Evolutionary conservation across 2,888 invertebrate species (phyloP).

Genomic region (Selenia dentaria): DNA sequence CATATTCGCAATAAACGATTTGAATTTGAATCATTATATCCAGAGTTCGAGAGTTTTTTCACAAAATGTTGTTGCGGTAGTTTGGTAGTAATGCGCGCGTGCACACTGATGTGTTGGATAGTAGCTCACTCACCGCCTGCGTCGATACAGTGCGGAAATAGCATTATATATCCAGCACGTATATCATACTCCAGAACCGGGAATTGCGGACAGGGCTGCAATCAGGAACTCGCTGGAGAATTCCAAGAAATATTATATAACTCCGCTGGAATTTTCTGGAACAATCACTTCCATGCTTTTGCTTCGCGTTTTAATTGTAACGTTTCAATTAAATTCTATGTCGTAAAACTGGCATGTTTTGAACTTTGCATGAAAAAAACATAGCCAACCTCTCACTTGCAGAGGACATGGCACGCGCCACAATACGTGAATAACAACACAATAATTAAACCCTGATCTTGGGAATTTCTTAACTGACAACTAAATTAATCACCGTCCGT

Average conservation of each 20-base stretch:
- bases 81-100: not conserved
- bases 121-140: conserved; percentile 23
- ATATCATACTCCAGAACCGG: conserved; percentile 76
- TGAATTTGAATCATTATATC: too few relatives aligned
- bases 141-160: conserved; percentile 60
- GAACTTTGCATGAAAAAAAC: too few relatives aligned
- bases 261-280: too few relatives aligned
- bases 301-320: too few relatives aligned
- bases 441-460: conserved; percentile 26
- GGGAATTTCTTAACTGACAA: conserved; percentile 44
- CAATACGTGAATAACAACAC: conserved; percentile 16
- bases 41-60: too few relatives aligned
- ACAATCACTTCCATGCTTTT: too few relatives aligned
- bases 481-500: conserved; percentile 60
- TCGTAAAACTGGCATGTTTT: too few relatives aligned
- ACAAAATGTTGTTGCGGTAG: too few relatives aligned
- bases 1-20: too few relatives aligned
- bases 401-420: conserved; percentile 19
- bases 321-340: too few relatives aligned
- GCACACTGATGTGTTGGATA: conserved; percentile 4
- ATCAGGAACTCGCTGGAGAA: conserved; percentile 55
- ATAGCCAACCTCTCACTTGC: not conserved
- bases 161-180: conserved; percentile 37
- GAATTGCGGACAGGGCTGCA: conserved; percentile 62
- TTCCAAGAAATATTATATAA: conserved; percentile 42